phyloP scores from a whole-genome alignment of 2,797 vertebrate species.

The Morus bassanus region DNA sequence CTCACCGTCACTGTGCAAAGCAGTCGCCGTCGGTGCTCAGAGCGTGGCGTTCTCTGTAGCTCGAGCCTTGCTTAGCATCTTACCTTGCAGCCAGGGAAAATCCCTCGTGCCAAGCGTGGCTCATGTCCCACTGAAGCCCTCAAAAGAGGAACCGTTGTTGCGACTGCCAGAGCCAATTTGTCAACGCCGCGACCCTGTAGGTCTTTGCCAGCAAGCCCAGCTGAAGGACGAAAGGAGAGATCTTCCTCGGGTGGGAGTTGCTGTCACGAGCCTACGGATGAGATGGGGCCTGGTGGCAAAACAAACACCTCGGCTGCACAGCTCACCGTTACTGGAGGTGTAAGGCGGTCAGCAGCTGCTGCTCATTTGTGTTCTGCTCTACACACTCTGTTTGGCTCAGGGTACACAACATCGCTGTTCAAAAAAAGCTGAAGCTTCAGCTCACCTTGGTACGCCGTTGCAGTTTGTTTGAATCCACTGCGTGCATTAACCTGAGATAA shows the following conservation, averaged over 20 bases:
- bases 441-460: fast-evolving
- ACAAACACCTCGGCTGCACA: background rate
- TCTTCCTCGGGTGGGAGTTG: background rate
- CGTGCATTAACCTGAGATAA: background rate
- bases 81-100: background rate
- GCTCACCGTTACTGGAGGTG: background rate
- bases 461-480: background rate
- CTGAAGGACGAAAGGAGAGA: background rate
- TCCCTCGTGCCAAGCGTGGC: background rate
- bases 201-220: background rate
- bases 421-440: background rate
- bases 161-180: background rate
- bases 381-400: background rate
- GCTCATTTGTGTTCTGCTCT: background rate
- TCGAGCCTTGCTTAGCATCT: background rate
- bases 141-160: background rate
- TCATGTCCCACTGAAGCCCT: background rate
- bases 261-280: background rate
- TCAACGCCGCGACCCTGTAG: background rate
- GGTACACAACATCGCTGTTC: background rate
- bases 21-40: fast-evolving
- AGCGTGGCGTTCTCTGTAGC: fast-evolving
- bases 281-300: background rate
- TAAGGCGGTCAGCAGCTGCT: background rate
- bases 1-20: background rate